Percentiles rank a stretch among this genome's conserved stretches.
These are phyloP conservation scores for Oryzias melastigma DNA, from an alignment of 2,113 vertebrate species.

Conservation along the genomic window DNA sequence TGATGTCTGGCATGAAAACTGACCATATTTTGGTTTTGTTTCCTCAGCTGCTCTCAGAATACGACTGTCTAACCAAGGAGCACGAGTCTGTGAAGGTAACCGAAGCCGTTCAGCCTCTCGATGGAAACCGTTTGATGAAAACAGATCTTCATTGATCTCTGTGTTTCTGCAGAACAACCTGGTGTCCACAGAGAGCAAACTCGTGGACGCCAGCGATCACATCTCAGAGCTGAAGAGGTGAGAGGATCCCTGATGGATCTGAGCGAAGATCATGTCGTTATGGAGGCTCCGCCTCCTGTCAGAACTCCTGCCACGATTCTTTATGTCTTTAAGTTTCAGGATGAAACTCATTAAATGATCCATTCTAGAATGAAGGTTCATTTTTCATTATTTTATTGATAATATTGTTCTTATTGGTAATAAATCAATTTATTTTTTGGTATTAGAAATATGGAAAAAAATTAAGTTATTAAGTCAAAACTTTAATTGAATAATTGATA, in stretches of 20 bases:
- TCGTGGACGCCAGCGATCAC: slow-evolving; percentile 84
- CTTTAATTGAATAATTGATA: too few species aligned
- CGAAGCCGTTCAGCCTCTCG: not conserved
- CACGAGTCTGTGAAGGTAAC: slow-evolving; percentile 89
- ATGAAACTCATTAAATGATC: too few species aligned
- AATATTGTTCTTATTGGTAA: too few species aligned
- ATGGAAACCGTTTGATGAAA: not conserved
- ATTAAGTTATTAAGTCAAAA: too few species aligned
- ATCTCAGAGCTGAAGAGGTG: slow-evolving; percentile 94
- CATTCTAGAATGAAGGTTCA: too few species aligned
- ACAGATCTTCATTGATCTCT: not conserved
- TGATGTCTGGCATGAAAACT: too few species aligned
- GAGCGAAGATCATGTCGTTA: not conserved
- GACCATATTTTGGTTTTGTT: slow-evolving; percentile 11
- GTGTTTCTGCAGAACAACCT: slow-evolving; percentile 80
- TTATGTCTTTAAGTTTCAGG: too few species aligned
- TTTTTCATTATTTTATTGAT: too few species aligned
- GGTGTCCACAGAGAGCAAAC: slow-evolving; percentile 86
- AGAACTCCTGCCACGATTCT: too few species aligned
- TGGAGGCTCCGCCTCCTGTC: too few species aligned
- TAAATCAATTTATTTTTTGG: too few species aligned
- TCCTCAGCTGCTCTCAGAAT: slow-evolving; percentile 86
- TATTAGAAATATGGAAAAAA: too few species aligned
- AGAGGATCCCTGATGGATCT: slow-evolving; percentile 19
- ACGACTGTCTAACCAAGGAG: slow-evolving; percentile 87